Evolutionary conservation across 2,797 vertebrate genomes (phyloP).

Genomic region (Paramormyrops hopkinsi): DNA sequence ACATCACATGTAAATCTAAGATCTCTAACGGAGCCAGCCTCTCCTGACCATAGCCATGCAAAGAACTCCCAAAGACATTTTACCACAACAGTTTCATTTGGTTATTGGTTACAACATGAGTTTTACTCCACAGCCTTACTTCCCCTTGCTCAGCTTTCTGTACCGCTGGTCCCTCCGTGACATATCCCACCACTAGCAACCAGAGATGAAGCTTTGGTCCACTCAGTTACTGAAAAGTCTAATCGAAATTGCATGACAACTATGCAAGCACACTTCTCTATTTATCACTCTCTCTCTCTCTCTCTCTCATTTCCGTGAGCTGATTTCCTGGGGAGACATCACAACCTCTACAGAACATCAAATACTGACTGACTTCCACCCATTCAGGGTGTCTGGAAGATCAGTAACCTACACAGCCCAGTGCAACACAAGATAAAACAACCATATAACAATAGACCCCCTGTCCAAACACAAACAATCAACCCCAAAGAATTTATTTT

Average conservation of each 20-base stretch:
- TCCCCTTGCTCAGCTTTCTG: slow-evolving; percentile 58
- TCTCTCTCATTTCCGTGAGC: neutral
- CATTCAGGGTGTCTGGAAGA: neutral
- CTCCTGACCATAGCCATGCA: neutral
- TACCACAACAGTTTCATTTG: neutral
- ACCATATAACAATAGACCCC: neutral
- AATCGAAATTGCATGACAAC: neutral
- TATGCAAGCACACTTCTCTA: neutral
- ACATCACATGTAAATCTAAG: neutral
- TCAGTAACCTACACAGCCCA: neutral
- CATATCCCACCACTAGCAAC: slow-evolving; percentile 41
- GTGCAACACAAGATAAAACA: neutral
- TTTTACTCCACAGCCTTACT: slow-evolving; percentile 46
- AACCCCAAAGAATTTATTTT: neutral
- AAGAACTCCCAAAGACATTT: neutral
- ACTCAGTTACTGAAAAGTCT: neutral
- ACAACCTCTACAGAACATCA: neutral
- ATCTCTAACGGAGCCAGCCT: neutral
- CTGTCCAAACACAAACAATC: neutral
- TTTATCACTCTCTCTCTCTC: neutral
- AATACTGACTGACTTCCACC: neutral
- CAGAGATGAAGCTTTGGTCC: neutral
- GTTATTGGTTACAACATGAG: neutral
- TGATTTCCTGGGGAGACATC: neutral
- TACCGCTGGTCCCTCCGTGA: slow-evolving; percentile 66